Evolutionary conservation across 1,140 invertebrate genomes (phyloP).

Genomic region (Melitaea cinxia): DNA sequence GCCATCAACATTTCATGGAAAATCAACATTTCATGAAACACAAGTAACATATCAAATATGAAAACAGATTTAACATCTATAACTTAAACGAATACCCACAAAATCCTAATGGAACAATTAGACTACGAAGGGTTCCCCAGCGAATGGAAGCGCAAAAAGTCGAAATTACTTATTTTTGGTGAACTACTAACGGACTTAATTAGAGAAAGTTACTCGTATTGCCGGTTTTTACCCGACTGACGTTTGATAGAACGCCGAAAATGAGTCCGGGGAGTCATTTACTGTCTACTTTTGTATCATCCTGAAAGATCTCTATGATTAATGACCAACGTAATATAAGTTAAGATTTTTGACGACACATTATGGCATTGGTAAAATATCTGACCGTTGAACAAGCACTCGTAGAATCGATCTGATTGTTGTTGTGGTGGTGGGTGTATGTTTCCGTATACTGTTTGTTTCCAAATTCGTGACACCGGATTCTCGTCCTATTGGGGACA

Average conservation of each 20-base stretch:
- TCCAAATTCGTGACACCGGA: no score
- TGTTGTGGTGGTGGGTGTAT: no score
- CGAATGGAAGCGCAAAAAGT: conserved; percentile 31
- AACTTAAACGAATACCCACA: conserved; percentile 25
- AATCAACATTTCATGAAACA: no score
- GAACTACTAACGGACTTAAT: conserved; percentile 46
- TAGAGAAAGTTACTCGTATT: conserved; percentile 40
- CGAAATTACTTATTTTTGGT: conserved; percentile 43
- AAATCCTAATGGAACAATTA: conserved; percentile 34
- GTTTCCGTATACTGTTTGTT: no score
- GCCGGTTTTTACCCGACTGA: conserved; percentile 35
- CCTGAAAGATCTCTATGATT: background rate
- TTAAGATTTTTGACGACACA: no score
- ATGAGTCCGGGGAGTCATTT: conserved; percentile 16
- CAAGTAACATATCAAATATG: conserved; percentile 29
- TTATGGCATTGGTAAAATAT: no score
- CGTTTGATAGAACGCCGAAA: conserved; percentile 31
- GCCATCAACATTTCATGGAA: no score
- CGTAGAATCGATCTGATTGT: no score
- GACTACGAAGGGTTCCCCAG: conserved; percentile 14
- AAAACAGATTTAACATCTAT: conserved; percentile 21
- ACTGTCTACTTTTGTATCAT: background rate
- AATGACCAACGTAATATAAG: no score
- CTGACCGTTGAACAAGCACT: no score
- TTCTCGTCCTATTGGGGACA: no score